Evolutionary conservation across 2,888 invertebrate species (phyloP).

Genomic region (Pachycephus smyrnensis): DNA sequence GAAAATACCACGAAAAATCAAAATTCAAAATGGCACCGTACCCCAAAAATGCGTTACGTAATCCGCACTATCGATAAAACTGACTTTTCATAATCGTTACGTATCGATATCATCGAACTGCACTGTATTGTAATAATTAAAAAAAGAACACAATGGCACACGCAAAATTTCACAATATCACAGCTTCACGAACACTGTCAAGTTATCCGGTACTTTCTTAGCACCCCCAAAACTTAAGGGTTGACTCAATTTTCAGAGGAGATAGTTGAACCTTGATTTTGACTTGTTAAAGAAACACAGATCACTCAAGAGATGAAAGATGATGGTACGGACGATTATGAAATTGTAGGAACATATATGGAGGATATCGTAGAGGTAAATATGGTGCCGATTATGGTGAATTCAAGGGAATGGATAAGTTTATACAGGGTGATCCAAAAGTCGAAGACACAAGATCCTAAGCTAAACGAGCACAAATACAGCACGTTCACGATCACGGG

Average conservation of each 20-base stretch:
- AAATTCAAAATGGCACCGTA: background rate
- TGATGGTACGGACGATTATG: too few species aligned
- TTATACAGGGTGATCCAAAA: background rate
- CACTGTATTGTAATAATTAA: background rate
- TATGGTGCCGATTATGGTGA: background rate
- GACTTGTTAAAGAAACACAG: too few species aligned
- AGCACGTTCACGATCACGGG: slow-evolving; percentile 57
- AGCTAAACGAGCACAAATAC: slow-evolving; percentile 58
- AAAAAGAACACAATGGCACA: background rate
- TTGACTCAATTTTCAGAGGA: background rate
- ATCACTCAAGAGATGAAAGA: background rate
- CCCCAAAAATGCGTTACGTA: background rate
- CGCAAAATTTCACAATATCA: slow-evolving; percentile 31
- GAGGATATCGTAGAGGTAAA: background rate
- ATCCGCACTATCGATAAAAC: too few species aligned
- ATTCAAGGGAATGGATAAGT: background rate
- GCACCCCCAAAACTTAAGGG: background rate
- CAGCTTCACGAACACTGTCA: slow-evolving; percentile 41
- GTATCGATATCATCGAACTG: background rate
- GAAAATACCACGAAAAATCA: background rate
- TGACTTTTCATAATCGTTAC: background rate
- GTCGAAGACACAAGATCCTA: slow-evolving; percentile 33
- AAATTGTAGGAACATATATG: background rate
- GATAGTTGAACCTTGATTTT: too few species aligned
- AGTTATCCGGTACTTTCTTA: background rate